Conservation (phyloP, 2,113 vertebrate species). For the Papio anubis region DNA sequence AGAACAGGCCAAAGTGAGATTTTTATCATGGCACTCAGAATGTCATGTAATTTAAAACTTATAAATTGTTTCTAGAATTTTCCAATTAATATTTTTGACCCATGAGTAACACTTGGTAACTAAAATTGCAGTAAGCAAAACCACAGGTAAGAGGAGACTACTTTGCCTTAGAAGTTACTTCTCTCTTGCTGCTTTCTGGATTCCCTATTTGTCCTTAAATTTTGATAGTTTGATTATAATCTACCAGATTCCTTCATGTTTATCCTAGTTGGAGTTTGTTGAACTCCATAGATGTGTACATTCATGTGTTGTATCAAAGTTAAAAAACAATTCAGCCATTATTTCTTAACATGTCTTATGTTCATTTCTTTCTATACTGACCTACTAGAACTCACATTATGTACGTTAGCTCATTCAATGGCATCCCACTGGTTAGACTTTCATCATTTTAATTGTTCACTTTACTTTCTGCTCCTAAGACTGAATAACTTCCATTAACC, state of each 20-base stretch:
- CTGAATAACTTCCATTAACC: not conserved
- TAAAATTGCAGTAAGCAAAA: no score
- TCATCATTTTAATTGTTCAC: not conserved
- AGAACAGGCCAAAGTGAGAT: not conserved
- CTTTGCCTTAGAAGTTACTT: no score
- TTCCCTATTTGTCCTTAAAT: no score
- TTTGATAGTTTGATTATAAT: no score
- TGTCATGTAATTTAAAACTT: not conserved
- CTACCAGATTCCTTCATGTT: not conserved
- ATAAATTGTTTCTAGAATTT: not conserved
- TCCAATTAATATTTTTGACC: not conserved
- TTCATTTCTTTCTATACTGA: not conserved
- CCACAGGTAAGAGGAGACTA: no score
- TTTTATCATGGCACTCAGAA: not conserved
- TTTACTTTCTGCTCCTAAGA: not conserved
- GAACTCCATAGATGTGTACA: not conserved
- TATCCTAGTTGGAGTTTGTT: not conserved
- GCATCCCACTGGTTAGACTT: fast-evolving
- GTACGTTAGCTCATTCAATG: fast-evolving
- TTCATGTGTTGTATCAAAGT: no score
- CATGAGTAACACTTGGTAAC: not conserved
- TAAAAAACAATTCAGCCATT: not conserved
- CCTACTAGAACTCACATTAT: not conserved
- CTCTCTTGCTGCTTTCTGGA: no score
- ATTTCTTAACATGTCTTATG: not conserved